A percentile compares a stretch with the other conserved stretches of the same genome.
Conservation (phyloP, 2,888 invertebrate genomes). For the Scelioninae gen. 1 region DNA sequence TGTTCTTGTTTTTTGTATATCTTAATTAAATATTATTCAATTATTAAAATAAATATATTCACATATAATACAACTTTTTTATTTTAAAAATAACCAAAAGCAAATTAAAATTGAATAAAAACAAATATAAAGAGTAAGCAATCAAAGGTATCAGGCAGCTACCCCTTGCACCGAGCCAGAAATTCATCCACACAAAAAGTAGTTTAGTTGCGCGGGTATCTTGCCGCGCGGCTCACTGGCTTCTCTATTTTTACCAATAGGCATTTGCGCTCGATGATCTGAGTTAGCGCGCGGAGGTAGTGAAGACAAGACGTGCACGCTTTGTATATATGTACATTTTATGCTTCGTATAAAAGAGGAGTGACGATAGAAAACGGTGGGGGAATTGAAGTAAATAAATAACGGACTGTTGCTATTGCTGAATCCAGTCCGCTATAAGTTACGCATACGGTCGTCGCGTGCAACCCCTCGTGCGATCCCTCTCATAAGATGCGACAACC, state of each 20-base stretch:
- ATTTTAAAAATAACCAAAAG: too few relatives aligned
- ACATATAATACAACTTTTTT: too few relatives aligned
- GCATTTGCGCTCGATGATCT: slow-evolving; percentile 78
- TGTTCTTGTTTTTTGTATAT: too few relatives aligned
- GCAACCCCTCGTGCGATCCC: slow-evolving; percentile 44
- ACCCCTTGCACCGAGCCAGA: slow-evolving; percentile 5
- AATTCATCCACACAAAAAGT: slow-evolving; percentile 38
- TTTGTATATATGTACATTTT: slow-evolving; percentile 59
- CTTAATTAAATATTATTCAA: too few relatives aligned
- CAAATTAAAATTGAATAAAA: too few relatives aligned
- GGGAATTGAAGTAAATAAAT: slow-evolving; percentile 82
- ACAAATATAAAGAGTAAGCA: too few relatives aligned
- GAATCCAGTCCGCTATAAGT: slow-evolving; percentile 78
- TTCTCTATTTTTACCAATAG: slow-evolving; percentile 81
- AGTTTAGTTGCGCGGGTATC: slow-evolving; percentile 56
- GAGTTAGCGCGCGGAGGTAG: slow-evolving; percentile 73
- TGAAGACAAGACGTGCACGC: slow-evolving; percentile 65
- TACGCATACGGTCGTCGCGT: slow-evolving; percentile 55
- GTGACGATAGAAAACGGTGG: slow-evolving; percentile 74
- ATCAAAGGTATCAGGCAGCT: too few relatives aligned
- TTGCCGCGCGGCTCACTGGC: slow-evolving; percentile 76
- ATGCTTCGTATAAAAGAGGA: slow-evolving; percentile 71
- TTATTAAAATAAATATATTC: too few relatives aligned
- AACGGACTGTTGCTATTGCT: slow-evolving; percentile 78
- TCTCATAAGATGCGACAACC: slow-evolving; percentile 40